phyloP scores from a whole-genome alignment of 2,113 vertebrate species.

The Alces alces region DNA sequence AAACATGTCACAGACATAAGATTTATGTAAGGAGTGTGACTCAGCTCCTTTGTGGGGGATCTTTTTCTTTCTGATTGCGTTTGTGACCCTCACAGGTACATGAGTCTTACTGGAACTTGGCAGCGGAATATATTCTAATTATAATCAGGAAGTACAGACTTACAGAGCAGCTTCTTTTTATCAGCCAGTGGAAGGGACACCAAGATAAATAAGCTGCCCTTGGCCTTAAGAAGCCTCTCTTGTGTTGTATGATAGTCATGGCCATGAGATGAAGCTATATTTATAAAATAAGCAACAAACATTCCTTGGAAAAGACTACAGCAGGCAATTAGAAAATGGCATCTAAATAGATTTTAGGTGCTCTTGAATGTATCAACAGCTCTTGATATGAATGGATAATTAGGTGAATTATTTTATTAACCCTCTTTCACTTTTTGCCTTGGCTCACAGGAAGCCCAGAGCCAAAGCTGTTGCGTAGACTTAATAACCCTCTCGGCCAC shows the following conservation, averaged over 20 bases:
- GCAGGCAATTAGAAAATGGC: not conserved
- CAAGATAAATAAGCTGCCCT: not conserved
- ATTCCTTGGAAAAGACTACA: constrained; percentile 5
- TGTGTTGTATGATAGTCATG: not conserved
- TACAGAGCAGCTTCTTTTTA: not conserved
- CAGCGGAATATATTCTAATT: not conserved
- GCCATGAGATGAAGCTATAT: not conserved
- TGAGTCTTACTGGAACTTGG: not conserved
- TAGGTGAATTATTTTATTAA: not conserved
- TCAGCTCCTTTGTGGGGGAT: constrained; percentile 17
- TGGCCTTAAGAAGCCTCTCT: not conserved
- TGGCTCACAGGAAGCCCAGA: not conserved
- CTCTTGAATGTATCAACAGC: not conserved
- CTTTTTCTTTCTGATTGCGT: constrained; percentile 20
- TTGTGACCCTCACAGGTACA: constrained; percentile 32
- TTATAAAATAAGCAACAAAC: not conserved
- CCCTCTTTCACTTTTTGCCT: not conserved
- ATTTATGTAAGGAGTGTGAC: constrained; percentile 55
- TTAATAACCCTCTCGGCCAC: not conserved
- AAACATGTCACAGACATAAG: constrained; percentile 32
- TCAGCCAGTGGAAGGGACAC: not conserved
- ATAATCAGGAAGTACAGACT: constrained; percentile 25
- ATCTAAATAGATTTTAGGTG: not conserved
- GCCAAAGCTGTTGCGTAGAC: not conserved
- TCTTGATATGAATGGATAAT: constrained; percentile 17